A percentile compares a stretch with the other conserved stretches of the same genome.
phyloP scores from a whole-genome alignment of 2,113 vertebrate species.

The Percina caprodes region DNA sequence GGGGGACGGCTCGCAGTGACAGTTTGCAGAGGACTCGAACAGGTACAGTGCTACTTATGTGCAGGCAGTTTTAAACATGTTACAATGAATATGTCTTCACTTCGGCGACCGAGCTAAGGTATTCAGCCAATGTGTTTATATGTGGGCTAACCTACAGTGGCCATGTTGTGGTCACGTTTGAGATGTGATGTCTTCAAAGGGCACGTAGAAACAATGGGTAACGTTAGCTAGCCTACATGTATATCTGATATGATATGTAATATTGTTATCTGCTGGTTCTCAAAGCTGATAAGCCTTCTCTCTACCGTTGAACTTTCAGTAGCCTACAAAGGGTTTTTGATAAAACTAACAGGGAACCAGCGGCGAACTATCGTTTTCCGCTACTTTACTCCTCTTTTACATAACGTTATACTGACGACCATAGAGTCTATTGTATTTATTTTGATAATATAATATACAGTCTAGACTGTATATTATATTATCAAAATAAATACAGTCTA shows the following conservation, averaged over 20 bases:
- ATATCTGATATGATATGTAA: not conserved
- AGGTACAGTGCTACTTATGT: constrained; percentile 15
- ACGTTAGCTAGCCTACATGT: not conserved
- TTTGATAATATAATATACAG: too few species aligned
- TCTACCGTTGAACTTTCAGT: not conserved
- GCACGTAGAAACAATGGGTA: not conserved
- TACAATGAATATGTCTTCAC: not conserved
- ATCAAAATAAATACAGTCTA: too few species aligned
- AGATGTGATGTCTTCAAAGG: not conserved
- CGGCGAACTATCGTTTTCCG: not conserved
- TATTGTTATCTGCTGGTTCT: not conserved
- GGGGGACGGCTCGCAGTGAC: constrained; percentile 9
- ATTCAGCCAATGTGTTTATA: not conserved
- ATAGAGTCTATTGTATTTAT: too few species aligned
- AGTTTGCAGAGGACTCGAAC: constrained; percentile 20
- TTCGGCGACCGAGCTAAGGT: not conserved
- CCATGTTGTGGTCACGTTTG: not conserved
- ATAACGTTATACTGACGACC: not conserved
- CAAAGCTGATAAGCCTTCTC: not conserved
- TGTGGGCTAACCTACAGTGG: not conserved
- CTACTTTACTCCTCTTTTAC: not conserved
- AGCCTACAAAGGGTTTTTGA: not conserved
- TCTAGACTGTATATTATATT: too few species aligned
- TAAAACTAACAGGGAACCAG: constrained; percentile 4
- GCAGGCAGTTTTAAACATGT: not conserved